A percentile compares a stretch with the other conserved stretches of the same genome.
phyloP scores from a whole-genome alignment of 2,888 invertebrate genomes.

The Troilus luridus region DNA sequence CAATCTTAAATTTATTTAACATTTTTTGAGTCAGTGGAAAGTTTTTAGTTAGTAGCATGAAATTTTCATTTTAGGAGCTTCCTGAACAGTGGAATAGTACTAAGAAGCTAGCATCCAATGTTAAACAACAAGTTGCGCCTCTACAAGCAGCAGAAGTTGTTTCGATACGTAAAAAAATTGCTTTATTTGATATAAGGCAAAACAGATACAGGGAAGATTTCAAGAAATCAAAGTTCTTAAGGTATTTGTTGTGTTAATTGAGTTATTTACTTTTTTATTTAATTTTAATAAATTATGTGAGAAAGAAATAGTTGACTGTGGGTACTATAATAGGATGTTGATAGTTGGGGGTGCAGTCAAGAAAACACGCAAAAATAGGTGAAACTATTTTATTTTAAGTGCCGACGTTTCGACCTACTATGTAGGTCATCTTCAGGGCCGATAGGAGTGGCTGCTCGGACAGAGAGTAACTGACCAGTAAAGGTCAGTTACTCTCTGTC shows the following conservation, averaged over 20 bases:
- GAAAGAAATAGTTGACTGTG: no score
- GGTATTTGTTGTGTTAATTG: slow-evolving; percentile 65
- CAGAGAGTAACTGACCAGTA: no score
- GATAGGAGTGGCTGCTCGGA: no score
- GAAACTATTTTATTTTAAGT: no score
- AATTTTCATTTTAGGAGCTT: slow-evolving; percentile 78
- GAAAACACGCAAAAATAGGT: no score
- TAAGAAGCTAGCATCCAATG: slow-evolving; percentile 90
- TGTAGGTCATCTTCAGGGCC: no score
- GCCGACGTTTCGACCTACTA: no score
- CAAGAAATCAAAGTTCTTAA: slow-evolving; percentile 72
- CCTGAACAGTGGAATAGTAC: slow-evolving; percentile 97
- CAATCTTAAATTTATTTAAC: neutral
- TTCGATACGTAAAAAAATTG: slow-evolving; percentile 88
- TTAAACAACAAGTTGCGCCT: slow-evolving; percentile 95
- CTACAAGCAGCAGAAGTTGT: slow-evolving; percentile 95
- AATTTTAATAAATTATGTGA: neutral
- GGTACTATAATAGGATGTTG: no score
- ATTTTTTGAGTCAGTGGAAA: neutral
- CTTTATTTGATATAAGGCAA: slow-evolving; percentile 87
- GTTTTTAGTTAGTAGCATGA: neutral
- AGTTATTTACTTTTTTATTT: neutral
- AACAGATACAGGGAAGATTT: slow-evolving; percentile 91
- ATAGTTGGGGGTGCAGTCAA: no score
- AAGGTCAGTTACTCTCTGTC: no score